Conservation (phyloP, 1,140 invertebrate genomes). For the Platyscapa corneri region DNA sequence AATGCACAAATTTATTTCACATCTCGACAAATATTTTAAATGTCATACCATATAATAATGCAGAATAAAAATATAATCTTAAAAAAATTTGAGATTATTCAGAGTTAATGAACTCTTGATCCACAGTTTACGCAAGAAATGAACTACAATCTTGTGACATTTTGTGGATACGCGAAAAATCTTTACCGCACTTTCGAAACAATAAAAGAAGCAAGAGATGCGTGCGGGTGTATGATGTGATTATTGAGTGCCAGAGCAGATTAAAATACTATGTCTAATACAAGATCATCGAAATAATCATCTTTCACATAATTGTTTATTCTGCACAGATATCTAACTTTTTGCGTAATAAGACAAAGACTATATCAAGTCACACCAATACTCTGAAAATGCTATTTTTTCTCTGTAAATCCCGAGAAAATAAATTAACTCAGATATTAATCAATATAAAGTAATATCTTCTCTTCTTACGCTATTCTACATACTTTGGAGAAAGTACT, state of each 20-base stretch:
- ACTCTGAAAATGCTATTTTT: neutral
- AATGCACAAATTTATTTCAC: too few species aligned
- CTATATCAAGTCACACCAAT: neutral
- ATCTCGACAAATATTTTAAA: too few species aligned
- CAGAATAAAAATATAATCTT: too few species aligned
- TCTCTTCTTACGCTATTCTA: neutral
- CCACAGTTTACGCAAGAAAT: neutral
- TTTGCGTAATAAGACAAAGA: neutral
- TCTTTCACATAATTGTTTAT: neutral
- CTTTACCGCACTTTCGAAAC: neutral
- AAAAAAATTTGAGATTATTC: neutral
- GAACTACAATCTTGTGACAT: neutral
- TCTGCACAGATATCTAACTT: neutral
- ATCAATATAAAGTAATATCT: neutral
- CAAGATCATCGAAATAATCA: neutral
- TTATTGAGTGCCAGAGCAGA: neutral
- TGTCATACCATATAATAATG: too few species aligned
- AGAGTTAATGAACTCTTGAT: neutral
- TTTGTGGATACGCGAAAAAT: neutral
- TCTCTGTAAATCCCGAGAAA: neutral
- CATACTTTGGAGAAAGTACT: neutral
- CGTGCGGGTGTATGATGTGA: neutral
- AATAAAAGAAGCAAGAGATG: neutral
- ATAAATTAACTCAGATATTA: neutral
- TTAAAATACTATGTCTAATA: neutral